phyloP scores from a whole-genome alignment of 2,797 vertebrate species.

The Acropternis orthonyx region DNA sequence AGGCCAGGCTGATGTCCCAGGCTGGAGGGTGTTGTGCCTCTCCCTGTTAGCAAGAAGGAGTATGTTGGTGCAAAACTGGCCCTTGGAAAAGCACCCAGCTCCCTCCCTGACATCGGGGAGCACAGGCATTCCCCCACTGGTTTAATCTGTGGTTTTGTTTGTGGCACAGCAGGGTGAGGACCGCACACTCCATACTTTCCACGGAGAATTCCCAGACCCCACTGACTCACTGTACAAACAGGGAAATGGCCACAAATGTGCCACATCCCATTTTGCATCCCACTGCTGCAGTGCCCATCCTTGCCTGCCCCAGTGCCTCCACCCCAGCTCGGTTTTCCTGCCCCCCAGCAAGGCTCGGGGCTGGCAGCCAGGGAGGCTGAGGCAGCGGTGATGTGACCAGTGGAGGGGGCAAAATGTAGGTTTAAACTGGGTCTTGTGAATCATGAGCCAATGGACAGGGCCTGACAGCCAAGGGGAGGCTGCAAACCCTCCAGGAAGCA shows the following conservation, averaged over 20 bases:
- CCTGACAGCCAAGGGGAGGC: neutral
- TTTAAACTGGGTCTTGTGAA: neutral
- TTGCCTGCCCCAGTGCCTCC: neutral
- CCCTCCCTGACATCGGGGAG: fast-evolving
- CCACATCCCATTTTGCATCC: neutral
- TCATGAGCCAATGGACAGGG: fast-evolving
- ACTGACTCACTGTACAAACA: neutral
- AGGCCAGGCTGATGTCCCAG: neutral
- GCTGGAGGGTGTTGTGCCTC: neutral
- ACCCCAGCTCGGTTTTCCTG: fast-evolving
- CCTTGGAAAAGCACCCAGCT: neutral
- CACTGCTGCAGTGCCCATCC: fast-evolving
- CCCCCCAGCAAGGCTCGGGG: fast-evolving
- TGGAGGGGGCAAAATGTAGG: neutral
- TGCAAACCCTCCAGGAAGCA: neutral
- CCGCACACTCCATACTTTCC: neutral
- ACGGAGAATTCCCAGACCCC: neutral
- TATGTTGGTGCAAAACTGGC: neutral
- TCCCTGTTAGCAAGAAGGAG: neutral
- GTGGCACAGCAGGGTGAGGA: neutral
- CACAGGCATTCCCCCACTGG: fast-evolving
- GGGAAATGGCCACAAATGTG: neutral
- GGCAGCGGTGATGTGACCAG: fast-evolving
- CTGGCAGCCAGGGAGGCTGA: neutral
- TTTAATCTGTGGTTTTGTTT: neutral